Conservation (phyloP, 1,140 invertebrate species). For the Aphelinus certus region DNA sequence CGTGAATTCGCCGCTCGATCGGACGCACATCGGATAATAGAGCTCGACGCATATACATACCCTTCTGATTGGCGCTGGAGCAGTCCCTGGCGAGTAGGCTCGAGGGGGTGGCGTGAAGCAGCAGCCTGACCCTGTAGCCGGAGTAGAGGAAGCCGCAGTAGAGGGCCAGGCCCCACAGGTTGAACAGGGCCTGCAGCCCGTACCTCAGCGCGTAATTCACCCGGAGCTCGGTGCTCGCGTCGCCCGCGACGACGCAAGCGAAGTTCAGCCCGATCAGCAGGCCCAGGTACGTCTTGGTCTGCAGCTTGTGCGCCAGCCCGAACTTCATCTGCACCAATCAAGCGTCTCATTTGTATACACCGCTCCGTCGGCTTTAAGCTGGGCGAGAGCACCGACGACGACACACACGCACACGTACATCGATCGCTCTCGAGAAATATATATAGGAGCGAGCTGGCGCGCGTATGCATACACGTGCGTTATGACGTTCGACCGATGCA, state of each 20-base stretch:
- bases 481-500: no score
- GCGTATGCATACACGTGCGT: no score
- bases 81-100: constrained; percentile 62
- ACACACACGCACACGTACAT: no score
- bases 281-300: constrained; percentile 68
- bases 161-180: constrained; percentile 69
- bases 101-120: constrained; percentile 64
- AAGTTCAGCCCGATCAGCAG: constrained; percentile 71
- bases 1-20: no score
- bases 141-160: constrained; percentile 69
- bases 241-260: constrained; percentile 66
- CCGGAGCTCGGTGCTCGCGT: constrained; percentile 67
- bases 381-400: no score
- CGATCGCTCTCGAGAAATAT: no score
- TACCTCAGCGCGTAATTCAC: constrained; percentile 66
- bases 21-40: no score
- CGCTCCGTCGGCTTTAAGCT: no score
- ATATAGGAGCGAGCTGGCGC: no score
- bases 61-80: constrained; percentile 64
- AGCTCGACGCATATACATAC: constrained; percentile 42
- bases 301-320: constrained; percentile 63
- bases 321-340: constrained; percentile 62
- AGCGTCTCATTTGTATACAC: no score
- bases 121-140: constrained; percentile 65
- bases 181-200: constrained; percentile 68